Percentiles rank a stretch among this genome's conserved stretches.
phyloP scores from a whole-genome alignment of 2,888 invertebrate species.

The Horisme vitalbata region DNA sequence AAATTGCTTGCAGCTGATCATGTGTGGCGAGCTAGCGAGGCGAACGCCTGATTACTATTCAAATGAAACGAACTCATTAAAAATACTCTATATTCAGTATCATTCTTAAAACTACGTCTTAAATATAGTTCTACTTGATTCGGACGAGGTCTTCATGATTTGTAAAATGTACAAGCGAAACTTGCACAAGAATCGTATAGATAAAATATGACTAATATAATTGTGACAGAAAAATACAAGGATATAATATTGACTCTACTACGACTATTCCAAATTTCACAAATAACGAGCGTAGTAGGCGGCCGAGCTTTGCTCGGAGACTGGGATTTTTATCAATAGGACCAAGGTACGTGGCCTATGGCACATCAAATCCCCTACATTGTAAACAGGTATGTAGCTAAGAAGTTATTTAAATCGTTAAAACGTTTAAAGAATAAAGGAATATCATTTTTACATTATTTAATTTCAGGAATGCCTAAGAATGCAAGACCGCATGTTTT shows the following conservation, averaged over 20 bases:
- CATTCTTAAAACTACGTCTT: constrained; percentile 11
- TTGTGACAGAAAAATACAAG: constrained; percentile 10
- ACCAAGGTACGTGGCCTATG: too few relatives aligned
- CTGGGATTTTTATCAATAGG: too few relatives aligned
- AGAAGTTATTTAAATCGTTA: too few relatives aligned
- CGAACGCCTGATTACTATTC: constrained; percentile 15
- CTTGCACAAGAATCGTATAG: neutral
- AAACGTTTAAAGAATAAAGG: too few relatives aligned
- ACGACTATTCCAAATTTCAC: neutral
- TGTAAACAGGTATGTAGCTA: too few relatives aligned
- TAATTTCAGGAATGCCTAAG: constrained; percentile 1
- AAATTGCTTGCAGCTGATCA: constrained; percentile 18
- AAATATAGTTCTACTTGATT: neutral
- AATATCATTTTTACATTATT: too few relatives aligned
- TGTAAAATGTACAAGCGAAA: constrained; percentile 8
- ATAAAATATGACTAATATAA: neutral
- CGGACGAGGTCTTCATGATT: constrained; percentile 12
- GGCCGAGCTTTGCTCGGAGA: too few relatives aligned
- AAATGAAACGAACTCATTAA: constrained; percentile 37
- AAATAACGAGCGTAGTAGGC: neutral
- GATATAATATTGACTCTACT: constrained; percentile 6
- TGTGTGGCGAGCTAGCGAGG: constrained; percentile 18
- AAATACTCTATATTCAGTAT: constrained; percentile 38
- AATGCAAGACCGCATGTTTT: neutral
- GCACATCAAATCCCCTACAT: too few relatives aligned